phyloP scores from a whole-genome alignment of 2,113 vertebrate genomes.

The Oophaga pumilio region DNA sequence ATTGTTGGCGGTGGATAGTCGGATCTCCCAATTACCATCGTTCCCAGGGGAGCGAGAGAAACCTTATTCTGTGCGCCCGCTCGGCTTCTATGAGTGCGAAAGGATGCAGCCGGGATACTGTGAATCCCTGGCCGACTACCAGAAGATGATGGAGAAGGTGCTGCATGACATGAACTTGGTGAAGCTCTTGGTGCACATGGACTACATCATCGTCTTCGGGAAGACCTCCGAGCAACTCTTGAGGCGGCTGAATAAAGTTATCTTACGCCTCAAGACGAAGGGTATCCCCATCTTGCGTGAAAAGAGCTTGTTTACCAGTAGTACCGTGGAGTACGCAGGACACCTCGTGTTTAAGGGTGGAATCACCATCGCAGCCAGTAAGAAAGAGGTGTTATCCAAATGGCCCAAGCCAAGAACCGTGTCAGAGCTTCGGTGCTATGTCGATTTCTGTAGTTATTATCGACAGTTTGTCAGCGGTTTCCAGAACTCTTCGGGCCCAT shows the following conservation, averaged over 20 bases:
- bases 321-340: not conserved
- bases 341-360: not conserved
- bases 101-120: conserved; percentile 10
- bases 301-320: not conserved
- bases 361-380: not conserved
- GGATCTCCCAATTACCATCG: not conserved
- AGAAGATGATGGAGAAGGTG: not conserved
- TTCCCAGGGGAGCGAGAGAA: conserved; percentile 11
- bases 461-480: not conserved
- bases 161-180: not conserved
- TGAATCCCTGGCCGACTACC: not conserved
- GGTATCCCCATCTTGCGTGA: not conserved
- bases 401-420: not conserved
- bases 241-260: fast-evolving
- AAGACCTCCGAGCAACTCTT: not conserved
- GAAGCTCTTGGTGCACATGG: not conserved
- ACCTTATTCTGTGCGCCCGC: not conserved
- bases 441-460: conserved; percentile 8
- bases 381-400: not conserved
- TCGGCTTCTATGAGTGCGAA: conserved; percentile 17
- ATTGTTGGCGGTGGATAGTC: not conserved
- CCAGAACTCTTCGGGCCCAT: not conserved
- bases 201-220: not conserved
- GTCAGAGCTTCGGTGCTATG: not conserved
- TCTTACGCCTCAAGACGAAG: fast-evolving